These are phyloP conservation scores for Trimorus sp. DNA, from an alignment of 2,888 invertebrate genomes.

Conservation along the genomic window DNA sequence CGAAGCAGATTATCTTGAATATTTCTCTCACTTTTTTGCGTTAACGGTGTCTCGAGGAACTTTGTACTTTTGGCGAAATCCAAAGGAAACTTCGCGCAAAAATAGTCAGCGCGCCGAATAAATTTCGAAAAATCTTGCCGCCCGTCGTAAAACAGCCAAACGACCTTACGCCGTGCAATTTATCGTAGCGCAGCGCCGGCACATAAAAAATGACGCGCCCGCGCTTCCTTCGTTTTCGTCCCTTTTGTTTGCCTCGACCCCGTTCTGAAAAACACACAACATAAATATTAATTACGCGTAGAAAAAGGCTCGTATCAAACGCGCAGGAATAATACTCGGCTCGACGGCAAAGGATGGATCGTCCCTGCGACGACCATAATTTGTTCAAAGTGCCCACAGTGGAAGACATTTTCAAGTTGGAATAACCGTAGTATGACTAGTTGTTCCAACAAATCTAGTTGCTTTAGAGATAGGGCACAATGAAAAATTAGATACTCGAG, in stretches of 20 bases:
- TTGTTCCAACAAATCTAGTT: too few relatives aligned
- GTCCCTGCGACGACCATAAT: too few relatives aligned
- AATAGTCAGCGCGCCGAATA: slow-evolving; percentile 55
- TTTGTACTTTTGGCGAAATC: slow-evolving; percentile 59
- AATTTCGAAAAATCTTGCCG: slow-evolving; percentile 59
- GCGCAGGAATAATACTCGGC: neutral
- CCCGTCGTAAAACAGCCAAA: slow-evolving; percentile 57
- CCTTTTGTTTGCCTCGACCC: neutral
- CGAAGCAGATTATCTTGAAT: slow-evolving; percentile 63
- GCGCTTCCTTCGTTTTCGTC: slow-evolving; percentile 7
- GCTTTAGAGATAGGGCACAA: too few relatives aligned
- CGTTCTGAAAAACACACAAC: slow-evolving; percentile 17
- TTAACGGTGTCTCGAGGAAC: slow-evolving; percentile 60
- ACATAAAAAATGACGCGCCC: slow-evolving; percentile 46
- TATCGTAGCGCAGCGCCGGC: slow-evolving; percentile 42
- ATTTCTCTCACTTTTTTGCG: slow-evolving; percentile 60
- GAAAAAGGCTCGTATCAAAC: neutral
- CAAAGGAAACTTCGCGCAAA: slow-evolving; percentile 59
- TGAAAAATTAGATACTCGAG: too few relatives aligned
- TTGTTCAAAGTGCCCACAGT: neutral
- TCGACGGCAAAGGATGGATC: too few relatives aligned
- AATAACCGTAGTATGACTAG: too few relatives aligned
- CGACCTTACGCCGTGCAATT: slow-evolving; percentile 53
- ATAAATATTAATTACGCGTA: slow-evolving; percentile 42
- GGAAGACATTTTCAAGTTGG: too few relatives aligned